phyloP scores from a whole-genome alignment of 1,140 invertebrate species.

The Ceratina japonica region DNA sequence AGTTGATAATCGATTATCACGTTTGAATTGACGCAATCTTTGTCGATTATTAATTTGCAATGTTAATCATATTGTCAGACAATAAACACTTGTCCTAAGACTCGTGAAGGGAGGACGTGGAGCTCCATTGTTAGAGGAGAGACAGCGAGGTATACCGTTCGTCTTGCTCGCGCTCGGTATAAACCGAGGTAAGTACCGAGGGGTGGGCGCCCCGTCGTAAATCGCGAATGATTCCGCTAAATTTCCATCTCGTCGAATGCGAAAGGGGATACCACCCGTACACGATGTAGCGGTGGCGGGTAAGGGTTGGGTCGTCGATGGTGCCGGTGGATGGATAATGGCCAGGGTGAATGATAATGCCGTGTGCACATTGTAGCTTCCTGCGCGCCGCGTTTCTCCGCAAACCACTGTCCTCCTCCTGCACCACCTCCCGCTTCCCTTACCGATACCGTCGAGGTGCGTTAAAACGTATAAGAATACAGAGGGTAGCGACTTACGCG shows the following conservation, averaged over 20 bases:
- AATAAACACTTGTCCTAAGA: no score
- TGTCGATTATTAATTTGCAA: no score
- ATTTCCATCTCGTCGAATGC: conserved; percentile 70
- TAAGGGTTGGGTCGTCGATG: conserved; percentile 66
- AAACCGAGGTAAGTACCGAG: conserved; percentile 55
- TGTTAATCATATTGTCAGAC: no score
- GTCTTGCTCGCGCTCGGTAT: conserved; percentile 53
- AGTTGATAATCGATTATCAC: no score
- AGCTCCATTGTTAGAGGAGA: conserved; percentile 9
- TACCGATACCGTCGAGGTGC: neutral
- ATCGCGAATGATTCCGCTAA: conserved; percentile 71
- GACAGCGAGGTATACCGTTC: conserved; percentile 44
- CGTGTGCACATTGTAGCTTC: conserved; percentile 49
- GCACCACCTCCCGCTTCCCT: neutral
- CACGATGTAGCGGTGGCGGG: conserved; percentile 40
- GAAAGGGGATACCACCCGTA: conserved; percentile 42
- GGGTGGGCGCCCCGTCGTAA: conserved; percentile 57
- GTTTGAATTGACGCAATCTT: no score
- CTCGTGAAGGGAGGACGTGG: neutral
- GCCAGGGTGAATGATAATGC: conserved; percentile 70
- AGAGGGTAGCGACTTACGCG: no score
- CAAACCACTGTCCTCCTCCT: conserved; percentile 13
- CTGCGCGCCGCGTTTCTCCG: conserved; percentile 40
- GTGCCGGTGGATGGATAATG: conserved; percentile 67
- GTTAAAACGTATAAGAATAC: no score